Evolutionary conservation across 2,888 invertebrate genomes (phyloP).

Genomic region (Drosophila neoperkinsi): DNA sequence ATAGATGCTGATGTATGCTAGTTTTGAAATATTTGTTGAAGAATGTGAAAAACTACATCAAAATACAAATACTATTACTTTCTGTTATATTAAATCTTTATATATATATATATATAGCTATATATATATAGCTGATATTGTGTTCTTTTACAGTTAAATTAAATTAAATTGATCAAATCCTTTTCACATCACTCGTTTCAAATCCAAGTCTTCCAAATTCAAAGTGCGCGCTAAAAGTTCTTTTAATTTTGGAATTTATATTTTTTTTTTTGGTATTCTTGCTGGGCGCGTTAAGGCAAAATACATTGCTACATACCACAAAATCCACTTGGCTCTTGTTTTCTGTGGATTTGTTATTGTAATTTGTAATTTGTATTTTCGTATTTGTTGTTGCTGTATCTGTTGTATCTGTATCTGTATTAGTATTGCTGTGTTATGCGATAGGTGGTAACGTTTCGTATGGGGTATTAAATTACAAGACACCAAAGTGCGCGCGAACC

Average conservation of each 20-base stretch:
- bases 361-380: conserved; percentile 39
- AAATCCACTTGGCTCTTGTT: conserved; percentile 52
- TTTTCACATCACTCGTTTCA: background rate
- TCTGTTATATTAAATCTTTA: background rate
- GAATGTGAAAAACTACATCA: background rate
- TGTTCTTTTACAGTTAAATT: background rate
- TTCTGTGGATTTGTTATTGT: conserved; percentile 45
- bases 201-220: conserved; percentile 6
- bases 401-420: conserved; percentile 34
- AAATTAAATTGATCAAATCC: background rate
- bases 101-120: background rate
- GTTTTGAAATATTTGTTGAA: background rate
- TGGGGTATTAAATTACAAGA: conserved; percentile 83
- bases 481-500: conserved; percentile 81
- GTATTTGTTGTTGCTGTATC: conserved; percentile 27
- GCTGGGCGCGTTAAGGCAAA: conserved; percentile 1
- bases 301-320: conserved; percentile 31
- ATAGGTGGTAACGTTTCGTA: conserved; percentile 80
- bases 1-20: conserved; percentile 2
- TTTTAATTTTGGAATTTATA: background rate
- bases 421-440: conserved; percentile 71
- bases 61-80: background rate
- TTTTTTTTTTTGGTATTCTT: background rate
- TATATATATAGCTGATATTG: background rate
- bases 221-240: conserved; percentile 37